Evolutionary conservation across 2,888 invertebrate genomes (phyloP), one percentile per base, ranked within the genome.

Genomic region (Orthonychiurus folsomi): DNA sequence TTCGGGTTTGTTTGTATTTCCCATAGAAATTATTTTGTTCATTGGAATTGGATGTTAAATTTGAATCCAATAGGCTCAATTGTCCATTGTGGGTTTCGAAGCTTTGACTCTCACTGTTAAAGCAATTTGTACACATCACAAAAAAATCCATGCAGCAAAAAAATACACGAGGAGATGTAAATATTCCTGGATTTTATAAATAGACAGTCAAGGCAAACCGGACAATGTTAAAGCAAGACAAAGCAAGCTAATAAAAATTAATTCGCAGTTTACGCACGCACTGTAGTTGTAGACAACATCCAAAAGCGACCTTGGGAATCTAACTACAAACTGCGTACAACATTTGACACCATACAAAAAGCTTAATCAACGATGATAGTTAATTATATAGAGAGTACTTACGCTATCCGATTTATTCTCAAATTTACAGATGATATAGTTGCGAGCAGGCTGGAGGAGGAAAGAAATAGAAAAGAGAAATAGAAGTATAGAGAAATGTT

Each of bases 401-500:
- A 89, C 89, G 88, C 88, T 82, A 89, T 89, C 83, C 89, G 85
- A 86, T 89, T 88, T 84, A 89, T 85, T 82, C 88, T 87, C 81
- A 89, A 86, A 85, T 89, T 89, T 84, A 89, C 89, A 81, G 89
- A 86, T 79, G 89, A 89, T 81, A 89, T 87, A 81, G 88, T 89
- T 86, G 87, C 88, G 84, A 89, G 88, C 85, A 89, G 88, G 86
- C 89, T 90, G 86, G 76, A 83, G 57, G 63, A 27, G 5, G 3
- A n/a, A 20, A 52, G 9, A 23, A 52, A 52, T 37, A 37, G 37
- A 37, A 37, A 20, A 52, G 3, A 52, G 5, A n/a, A 9, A n/a
- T 21, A 52, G 23, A 52, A 20, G n/a, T 52, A 18, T 20, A 18
- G n/a, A n/a, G n/a, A n/a, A n/a, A n/a, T n/a, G n/a, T n/a, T n/a